Percentiles rank a stretch among this genome's conserved stretches.
Evolutionary conservation across 2,888 invertebrate genomes (phyloP).

Genomic region (Drosophila affinis): DNA sequence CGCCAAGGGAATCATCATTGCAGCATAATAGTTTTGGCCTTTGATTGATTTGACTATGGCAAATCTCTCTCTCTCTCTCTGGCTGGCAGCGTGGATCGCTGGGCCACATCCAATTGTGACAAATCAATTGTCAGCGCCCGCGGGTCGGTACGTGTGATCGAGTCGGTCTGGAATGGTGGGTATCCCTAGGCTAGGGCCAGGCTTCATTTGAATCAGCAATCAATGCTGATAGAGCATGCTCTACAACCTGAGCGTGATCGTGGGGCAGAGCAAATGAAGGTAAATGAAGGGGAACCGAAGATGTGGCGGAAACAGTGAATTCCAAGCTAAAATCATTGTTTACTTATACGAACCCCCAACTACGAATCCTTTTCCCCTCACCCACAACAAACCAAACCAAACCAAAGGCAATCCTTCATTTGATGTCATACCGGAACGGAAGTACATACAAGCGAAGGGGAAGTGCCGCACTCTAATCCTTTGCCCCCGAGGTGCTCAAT

Average conservation of each 20-base stretch:
- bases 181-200: neutral
- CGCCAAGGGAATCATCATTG: conserved; percentile 3
- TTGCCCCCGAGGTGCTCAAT: conserved; percentile 53
- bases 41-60: conserved; percentile 78
- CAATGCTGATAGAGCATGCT: conserved; percentile 1
- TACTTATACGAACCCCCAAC: neutral
- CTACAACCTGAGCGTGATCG: neutral
- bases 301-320: neutral
- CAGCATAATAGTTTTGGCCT: conserved; percentile 27
- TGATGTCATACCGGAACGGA: conserved; percentile 23
- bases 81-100: conserved; percentile 27
- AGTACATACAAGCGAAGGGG: conserved; percentile 8
- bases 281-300: too few species aligned
- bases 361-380: neutral
- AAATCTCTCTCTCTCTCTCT: conserved; percentile 55
- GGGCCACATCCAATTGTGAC: conserved; percentile 78
- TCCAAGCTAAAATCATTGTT: neutral
- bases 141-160: conserved; percentile 48
- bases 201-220: neutral
- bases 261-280: neutral
- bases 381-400: neutral
- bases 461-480: conserved; percentile 29
- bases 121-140: conserved; percentile 81
- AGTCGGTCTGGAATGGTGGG: neutral
- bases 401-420: neutral